Base-by-base conservation (phyloP, 2,797 vertebrate genomes). In the Calcarius lapponicus region DNA sequence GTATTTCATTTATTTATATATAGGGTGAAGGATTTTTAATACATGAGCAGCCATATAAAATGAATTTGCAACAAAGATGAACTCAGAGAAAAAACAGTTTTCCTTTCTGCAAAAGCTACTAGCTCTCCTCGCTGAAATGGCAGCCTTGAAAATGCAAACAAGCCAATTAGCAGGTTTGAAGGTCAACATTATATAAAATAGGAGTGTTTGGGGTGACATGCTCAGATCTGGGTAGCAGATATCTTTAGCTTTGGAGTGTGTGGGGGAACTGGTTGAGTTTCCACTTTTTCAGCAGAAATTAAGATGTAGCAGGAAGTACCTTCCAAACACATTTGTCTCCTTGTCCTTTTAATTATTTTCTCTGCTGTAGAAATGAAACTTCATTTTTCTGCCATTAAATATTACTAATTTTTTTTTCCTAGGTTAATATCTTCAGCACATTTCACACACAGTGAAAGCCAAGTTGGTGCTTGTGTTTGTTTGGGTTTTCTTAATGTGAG, bases 301-400 rank as follows among this genome's bases (percentile, higher is more conserved):
- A 64, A 21, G 38, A 74, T 28, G 65, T 0, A 75, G 32, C 43
- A 81, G 53, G n/a, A 84, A 72, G 48, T 28, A 43, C 40, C 29
- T 78, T 83, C 53, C 1, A 1, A 83, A 54, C 0, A 5, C 0
- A 0, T 51, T 58, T 67, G 16, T 57, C 31, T 93, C 36, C n/a
- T 45, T 45, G 6, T 58, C 34, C n/a, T 93, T 83, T 84, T 40
- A 58, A 71, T 50, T 60, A 3, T 58, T 50, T 42, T 48, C 43
- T 88, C 29, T 86, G 11, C 8, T 51, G 40, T 29, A 75, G 48
- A 95, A 85, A 87, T 15, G 12, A 72, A 93, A 89, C 7, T 8
- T 26, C 54, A 72, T 32, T n/a, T 19, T 75, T 86, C 34, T 88
- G 50, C 42, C 14, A 13, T 36, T 57, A 81, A 43, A 69, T 15